phyloP scores from a whole-genome alignment of 2,797 vertebrate species.

The Xenentodon cancila region DNA sequence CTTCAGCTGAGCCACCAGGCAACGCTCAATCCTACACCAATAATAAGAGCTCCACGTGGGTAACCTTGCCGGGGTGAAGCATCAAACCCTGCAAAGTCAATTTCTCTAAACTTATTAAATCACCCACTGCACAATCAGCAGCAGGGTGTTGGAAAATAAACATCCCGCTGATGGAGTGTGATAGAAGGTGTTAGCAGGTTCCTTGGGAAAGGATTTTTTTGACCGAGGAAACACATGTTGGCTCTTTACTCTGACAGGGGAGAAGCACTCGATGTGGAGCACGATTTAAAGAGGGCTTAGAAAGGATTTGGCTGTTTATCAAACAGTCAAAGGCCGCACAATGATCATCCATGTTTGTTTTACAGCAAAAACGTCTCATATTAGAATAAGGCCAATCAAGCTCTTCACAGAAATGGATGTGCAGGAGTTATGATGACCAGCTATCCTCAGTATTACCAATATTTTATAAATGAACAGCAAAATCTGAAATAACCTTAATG shows the following conservation, averaged over 20 bases:
- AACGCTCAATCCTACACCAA: constrained; percentile 37
- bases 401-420: too few relatives aligned
- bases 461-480: not conserved
- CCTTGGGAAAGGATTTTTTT: constrained; percentile 36
- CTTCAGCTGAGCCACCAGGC: constrained; percentile 65
- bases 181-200: constrained; percentile 55
- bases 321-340: not conserved
- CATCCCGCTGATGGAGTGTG: constrained; percentile 63
- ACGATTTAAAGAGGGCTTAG: constrained; percentile 14
- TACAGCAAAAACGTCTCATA: too few relatives aligned
- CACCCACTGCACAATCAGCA: constrained; percentile 67
- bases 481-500: not conserved
- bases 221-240: constrained; percentile 47
- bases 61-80: constrained; percentile 44
- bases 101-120: constrained; percentile 73
- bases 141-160: constrained; percentile 63
- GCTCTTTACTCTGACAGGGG: constrained; percentile 25
- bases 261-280: not conserved
- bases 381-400: too few relatives aligned
- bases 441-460: not conserved
- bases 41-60: constrained; percentile 39
- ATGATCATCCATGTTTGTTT: not conserved
- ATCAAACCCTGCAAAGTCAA: constrained; percentile 61
- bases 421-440: not conserved
- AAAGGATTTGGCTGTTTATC: constrained; percentile 16